Evolutionary conservation across 2,888 invertebrate species (phyloP).

Genomic region (Protonemura montana): DNA sequence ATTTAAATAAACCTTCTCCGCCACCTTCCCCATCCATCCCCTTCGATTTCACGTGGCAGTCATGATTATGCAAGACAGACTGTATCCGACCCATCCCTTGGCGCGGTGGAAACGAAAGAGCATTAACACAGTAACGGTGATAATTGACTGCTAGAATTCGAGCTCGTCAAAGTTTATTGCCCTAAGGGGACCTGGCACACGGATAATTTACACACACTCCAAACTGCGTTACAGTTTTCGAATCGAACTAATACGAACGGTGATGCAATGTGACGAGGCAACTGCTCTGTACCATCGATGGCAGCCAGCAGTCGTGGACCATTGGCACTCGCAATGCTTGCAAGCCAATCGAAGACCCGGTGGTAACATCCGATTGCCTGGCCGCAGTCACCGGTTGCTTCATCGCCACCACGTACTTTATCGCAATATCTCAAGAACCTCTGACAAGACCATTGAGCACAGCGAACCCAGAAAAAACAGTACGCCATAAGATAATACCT

Average conservation of each 20-base stretch:
- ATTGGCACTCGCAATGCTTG: too few relatives aligned
- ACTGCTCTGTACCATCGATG: neutral
- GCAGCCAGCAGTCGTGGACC: neutral
- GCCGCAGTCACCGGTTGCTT: neutral
- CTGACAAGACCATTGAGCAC: neutral
- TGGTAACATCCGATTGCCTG: neutral
- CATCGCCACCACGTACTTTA: neutral
- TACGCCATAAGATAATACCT: constrained; percentile 16
- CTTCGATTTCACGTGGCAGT: neutral
- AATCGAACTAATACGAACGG: too few relatives aligned
- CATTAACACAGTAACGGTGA: neutral
- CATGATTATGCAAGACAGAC: constrained; percentile 1
- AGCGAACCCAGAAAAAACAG: neutral
- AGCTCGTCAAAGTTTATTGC: neutral
- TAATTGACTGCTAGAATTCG: neutral
- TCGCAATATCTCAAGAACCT: neutral
- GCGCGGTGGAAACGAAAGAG: too few relatives aligned
- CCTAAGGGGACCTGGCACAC: neutral
- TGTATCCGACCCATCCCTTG: neutral
- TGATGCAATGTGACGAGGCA: too few relatives aligned
- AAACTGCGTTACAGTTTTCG: too few relatives aligned
- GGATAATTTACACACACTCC: too few relatives aligned
- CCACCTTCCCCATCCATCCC: constrained; percentile 18
- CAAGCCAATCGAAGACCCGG: neutral
- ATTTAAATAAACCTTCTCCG: constrained; percentile 31